These are phyloP conservation scores for Lepidurus couesii DNA, from an alignment of 1,140 invertebrate species.

Conservation along the genomic window DNA sequence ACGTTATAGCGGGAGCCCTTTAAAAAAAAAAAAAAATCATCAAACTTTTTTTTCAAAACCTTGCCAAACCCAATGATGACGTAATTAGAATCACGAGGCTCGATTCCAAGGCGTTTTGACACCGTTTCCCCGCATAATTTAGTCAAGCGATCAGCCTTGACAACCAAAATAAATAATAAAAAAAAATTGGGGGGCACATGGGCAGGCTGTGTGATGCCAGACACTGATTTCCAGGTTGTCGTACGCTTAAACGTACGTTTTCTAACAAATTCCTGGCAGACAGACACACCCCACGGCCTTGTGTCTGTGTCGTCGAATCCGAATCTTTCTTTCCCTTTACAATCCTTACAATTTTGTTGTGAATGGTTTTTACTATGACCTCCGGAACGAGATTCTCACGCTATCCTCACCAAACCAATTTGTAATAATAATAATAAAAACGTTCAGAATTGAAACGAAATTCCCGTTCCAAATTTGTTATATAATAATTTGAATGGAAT, in stretches of 20 bases:
- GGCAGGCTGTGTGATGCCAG: neutral
- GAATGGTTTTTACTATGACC: neutral
- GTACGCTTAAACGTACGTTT: slow-evolving; percentile 14
- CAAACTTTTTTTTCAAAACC: too few species aligned
- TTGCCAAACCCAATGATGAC: neutral
- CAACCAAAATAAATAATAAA: too few species aligned
- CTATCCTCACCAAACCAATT: too few species aligned
- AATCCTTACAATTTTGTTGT: too few species aligned
- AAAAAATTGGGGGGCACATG: too few species aligned
- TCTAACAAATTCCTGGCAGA: slow-evolving; percentile 1
- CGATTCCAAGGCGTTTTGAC: neutral
- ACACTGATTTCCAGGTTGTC: neutral
- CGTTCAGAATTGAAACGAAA: too few species aligned
- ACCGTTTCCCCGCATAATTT: neutral
- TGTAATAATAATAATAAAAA: too few species aligned
- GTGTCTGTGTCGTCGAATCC: neutral
- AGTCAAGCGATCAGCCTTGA: neutral
- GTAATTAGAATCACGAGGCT: neutral
- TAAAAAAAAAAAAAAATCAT: too few species aligned
- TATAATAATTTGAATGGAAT: too few species aligned
- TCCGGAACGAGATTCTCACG: too few species aligned
- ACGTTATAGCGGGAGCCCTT: neutral
- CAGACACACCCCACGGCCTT: neutral
- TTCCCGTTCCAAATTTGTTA: too few species aligned
- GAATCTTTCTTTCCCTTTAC: neutral